Base-by-base conservation (phyloP, 1,140 invertebrate genomes). In the Drosophila nikananu region DNA sequence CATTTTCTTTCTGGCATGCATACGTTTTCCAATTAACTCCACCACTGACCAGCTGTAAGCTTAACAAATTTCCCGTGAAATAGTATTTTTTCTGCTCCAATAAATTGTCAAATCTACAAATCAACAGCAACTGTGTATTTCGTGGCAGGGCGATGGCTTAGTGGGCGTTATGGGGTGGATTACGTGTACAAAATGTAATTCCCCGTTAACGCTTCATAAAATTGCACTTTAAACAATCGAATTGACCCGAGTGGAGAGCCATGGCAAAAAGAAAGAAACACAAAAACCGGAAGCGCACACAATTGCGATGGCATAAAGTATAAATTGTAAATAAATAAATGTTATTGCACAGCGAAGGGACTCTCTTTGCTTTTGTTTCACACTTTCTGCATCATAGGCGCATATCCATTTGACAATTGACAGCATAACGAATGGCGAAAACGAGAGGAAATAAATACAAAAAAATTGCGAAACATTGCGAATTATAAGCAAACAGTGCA, bases 91-190 rank as follows among this genome's bases (percentile, higher is more conserved):
- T 80, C 76, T 72, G 66, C 79, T 63, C 72, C 66, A 82, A 67
- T 78, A 86, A 86, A 86, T 86, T 81, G 68, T 86, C 74, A 84
- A 86, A 81, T 74, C 82, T 81, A 57, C 68, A 84, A 81, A 78
- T 81, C 78, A 79, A 81, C 82, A 70, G 81, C 67, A 75, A 68
- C 82, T 78, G 78, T 73, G 86, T 70, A 78, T 72, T 60, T 65
- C 25, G 48, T 42, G 49, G 23, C 17, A 3, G 5, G 32, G 35
- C 30, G 5, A 57, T 5, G 32, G 54, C 35, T 57, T 57, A 39
- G 54, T 12, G 54, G 35, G 54, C 32, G 54, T 37, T 39, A 49
- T 8, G 48, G 46, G 17, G 21, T 19, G n/a, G 58, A 37, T 49
- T 48, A 52, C 41, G 71, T 77, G 51, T 52, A 64, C 70, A 78